Evolutionary conservation across 2,113 vertebrate species (phyloP), one percentile per base, ranked within the genome.

Genomic region (Columba janthina): DNA sequence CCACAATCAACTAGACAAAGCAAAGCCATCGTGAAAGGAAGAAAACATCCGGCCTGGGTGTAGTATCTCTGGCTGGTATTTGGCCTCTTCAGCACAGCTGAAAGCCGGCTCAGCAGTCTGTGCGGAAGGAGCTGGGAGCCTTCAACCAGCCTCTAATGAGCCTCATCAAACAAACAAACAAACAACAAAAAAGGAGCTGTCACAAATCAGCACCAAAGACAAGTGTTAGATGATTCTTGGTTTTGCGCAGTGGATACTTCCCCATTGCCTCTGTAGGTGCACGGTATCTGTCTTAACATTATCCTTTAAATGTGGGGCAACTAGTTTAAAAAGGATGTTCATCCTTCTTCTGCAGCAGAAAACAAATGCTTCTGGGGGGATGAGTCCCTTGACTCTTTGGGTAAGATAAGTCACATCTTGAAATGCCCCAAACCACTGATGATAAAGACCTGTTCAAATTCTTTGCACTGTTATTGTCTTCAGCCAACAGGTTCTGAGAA

Each of bases 1-100:
- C 93, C 88, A 90, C 94, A 96, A 93, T 97, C 95, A 97, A 92
- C 32, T 26, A 86, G 85, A 95, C 85, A 95, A 96, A 92, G 95
- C 76, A 74, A 84, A 91, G 22, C 29, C 67, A 80, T 93, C 72
- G 48, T 26, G 88, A 86, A 75, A 84, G 92, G 93, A 88, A 92
- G 92, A 11, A 90, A 96, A 92, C 83, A 94, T 84, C 85, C 73
- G 5, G 72, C 54, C 76, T 90, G 0, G 2, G 29, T 57, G 57
- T 4, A 36, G 2, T 6, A 29, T 21, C 3, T 2, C 61, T 81
- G 96, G 92, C 88, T 95, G 83, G 46, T 86, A 44, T 4, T 34
- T 40, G 32, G 19, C 72, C 91, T 88, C 88, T 90, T 34, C 48
- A 81, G 83, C 57, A 2, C 93, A 96, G 90, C 95, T 95, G 95